A percentile compares a stretch with the other conserved stretches of the same genome.
Conservation (phyloP, 2,113 vertebrate species). For the Alexandromys fortis region DNA sequence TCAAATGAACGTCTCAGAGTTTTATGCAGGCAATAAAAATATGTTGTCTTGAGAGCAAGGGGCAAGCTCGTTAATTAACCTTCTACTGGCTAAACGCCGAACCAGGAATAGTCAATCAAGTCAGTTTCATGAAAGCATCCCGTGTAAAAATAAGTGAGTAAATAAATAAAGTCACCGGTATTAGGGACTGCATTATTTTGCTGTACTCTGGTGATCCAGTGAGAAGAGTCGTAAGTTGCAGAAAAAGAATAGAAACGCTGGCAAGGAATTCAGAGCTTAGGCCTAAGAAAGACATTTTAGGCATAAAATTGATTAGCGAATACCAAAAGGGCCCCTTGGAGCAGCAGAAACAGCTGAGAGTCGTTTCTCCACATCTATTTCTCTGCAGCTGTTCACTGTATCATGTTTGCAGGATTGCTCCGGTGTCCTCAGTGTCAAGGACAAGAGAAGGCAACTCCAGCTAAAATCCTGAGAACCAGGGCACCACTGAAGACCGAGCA, state of each 20-base stretch:
- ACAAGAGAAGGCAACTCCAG: background rate
- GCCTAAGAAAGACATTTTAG: background rate
- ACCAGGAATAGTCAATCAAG: background rate
- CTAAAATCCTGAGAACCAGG: background rate
- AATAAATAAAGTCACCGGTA: background rate
- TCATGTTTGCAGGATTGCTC: background rate
- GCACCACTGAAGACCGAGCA: background rate
- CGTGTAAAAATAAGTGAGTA: background rate
- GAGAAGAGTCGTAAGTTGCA: background rate
- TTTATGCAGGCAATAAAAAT: background rate
- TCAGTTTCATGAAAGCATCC: background rate
- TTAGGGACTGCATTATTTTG: background rate
- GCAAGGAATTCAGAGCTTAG: slow-evolving; percentile 2
- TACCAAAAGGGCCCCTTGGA: background rate
- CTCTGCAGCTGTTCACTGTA: background rate
- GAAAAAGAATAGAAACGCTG: background rate
- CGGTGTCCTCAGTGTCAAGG: background rate
- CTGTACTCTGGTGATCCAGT: background rate
- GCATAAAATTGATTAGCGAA: background rate
- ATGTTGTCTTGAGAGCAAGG: background rate
- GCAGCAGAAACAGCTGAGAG: background rate
- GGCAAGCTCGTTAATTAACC: background rate
- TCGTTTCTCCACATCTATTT: background rate
- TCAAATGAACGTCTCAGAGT: background rate
- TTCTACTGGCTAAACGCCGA: background rate